Conservation (phyloP, 1,140 invertebrate species). For the Augochlora pura region DNA sequence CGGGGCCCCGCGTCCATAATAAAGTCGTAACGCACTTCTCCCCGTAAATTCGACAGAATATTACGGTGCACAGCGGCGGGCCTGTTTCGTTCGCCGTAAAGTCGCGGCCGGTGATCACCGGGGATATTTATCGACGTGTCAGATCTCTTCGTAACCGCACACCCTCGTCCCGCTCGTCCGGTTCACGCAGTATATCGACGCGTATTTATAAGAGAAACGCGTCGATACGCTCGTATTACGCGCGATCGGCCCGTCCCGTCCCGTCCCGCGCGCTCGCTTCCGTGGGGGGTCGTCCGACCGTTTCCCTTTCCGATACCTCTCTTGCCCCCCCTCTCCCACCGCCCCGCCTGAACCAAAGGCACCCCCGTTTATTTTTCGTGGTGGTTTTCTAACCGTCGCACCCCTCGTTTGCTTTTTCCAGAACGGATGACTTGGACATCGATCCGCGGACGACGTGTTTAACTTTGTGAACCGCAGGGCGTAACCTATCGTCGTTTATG, state of each 20-base stretch:
- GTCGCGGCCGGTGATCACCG: constrained; percentile 62
- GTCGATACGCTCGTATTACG: constrained; percentile 49
- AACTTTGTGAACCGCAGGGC: background rate
- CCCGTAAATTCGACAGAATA: constrained; percentile 73
- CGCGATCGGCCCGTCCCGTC: background rate
- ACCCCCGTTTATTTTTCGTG: no score
- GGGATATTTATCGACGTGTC: constrained; percentile 69
- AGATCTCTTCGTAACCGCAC: constrained; percentile 56
- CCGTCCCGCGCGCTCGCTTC: constrained; percentile 1
- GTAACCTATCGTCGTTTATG: background rate
- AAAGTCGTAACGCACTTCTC: constrained; percentile 68
- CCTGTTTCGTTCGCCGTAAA: constrained; percentile 63
- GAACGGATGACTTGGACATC: background rate
- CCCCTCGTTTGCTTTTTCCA: background rate
- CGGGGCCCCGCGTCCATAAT: constrained; percentile 63
- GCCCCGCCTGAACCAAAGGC: no score
- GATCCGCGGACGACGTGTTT: background rate
- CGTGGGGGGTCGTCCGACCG: constrained; percentile 12
- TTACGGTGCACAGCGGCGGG: constrained; percentile 52
- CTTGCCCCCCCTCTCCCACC: no score
- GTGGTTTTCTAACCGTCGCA: background rate
- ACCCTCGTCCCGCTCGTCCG: constrained; percentile 26
- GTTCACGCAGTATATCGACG: constrained; percentile 33
- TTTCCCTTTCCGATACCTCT: no score
- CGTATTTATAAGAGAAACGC: constrained; percentile 54